Base-by-base conservation (phyloP, 2,888 invertebrate species). In the Cantharis rustica region DNA sequence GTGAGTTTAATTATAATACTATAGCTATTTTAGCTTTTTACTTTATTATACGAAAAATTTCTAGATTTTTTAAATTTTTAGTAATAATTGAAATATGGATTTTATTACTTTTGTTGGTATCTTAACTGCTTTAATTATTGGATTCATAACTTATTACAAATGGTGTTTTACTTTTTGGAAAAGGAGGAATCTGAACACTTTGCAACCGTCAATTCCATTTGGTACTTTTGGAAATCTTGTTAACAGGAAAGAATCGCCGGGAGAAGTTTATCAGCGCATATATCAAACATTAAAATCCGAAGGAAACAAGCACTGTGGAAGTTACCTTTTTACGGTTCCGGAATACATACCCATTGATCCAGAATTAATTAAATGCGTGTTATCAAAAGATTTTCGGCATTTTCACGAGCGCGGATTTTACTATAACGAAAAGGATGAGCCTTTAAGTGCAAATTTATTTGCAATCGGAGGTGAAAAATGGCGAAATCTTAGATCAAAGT, bases 401-500 rank as follows among this genome's bases (percentile, higher is more conserved):
- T 89, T 89, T 80, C 85, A 86, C 3, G 88, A 89, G 75, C 85
- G 89, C 64, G 88, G 89, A 64, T 85, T 88, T 68, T 86, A 86
- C 16, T 87, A 86, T 2, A 86, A 88, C 3, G 86, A 85, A 17
- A 86, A 87, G 71, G 86, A 84, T 69, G 88, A 88, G 72, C 87
- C 87, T 16, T 83, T 88, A 31, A 86, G 85, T 1, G 86, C 86
- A 82, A 86, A 85, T 61, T 75, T 88, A 11, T 81, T 89, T 70
- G 86, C 86, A 5, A 75, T 89, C 23, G 87, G 86, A 17, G 89
- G 89, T 61, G 86, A 87, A 0, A 86, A 87, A 3, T 91, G 91
- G 91, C 89, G 88, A 79, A 87, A 86, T 62, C 82, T 90, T 11
- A 85, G 91, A 16, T 81, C 87, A 1, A 89, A 90, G 74, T 84